Conservation (phyloP, 2,113 vertebrate species). For the Himantopus leucocephalus region DNA sequence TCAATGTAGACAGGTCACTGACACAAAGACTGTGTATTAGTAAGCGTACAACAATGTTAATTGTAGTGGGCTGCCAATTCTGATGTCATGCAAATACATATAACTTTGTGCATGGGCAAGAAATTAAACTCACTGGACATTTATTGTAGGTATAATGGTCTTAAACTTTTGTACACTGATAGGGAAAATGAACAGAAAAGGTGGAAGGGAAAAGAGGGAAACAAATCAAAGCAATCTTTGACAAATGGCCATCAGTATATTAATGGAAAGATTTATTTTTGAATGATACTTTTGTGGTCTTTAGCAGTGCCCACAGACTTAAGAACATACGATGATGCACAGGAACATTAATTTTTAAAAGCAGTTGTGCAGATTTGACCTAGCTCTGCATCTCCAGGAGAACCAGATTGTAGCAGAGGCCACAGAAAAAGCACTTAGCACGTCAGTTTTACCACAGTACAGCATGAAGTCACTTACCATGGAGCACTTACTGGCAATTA, state of each 20-base stretch:
- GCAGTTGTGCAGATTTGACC: background rate
- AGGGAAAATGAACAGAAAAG: background rate
- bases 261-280: conserved; percentile 21
- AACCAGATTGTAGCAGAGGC: background rate
- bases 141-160: background rate
- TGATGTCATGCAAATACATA: background rate
- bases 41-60: background rate
- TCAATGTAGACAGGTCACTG: background rate
- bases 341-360: background rate
- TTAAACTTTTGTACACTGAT: background rate
- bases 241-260: background rate
- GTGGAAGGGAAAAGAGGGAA: background rate
- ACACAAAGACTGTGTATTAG: background rate
- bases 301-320: background rate
- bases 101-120: background rate
- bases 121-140: background rate
- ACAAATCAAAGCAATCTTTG: background rate
- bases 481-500: background rate
- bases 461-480: background rate
- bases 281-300: background rate
- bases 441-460: background rate
- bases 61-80: background rate
- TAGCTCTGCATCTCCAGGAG: background rate
- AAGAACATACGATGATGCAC: background rate
- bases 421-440: conserved; percentile 16